Evolutionary conservation across 2,797 vertebrate species (phyloP).

Genomic region (Uromys caudimaculatus): DNA sequence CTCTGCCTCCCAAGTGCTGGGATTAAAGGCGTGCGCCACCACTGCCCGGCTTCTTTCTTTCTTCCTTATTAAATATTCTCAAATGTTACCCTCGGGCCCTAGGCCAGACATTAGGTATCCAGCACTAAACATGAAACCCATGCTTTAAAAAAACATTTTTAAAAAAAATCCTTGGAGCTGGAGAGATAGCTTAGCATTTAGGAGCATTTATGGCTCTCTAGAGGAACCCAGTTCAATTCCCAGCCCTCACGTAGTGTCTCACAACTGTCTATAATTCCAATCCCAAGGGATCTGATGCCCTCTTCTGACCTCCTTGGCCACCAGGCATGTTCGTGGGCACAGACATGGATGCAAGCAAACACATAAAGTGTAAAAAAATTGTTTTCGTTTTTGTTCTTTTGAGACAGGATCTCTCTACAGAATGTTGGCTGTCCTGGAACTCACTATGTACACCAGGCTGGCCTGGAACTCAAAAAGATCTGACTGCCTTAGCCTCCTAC

Average conservation of each 20-base stretch:
- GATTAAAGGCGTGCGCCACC: too few relatives aligned
- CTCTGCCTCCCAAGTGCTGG: too few relatives aligned
- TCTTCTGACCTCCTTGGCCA: background rate
- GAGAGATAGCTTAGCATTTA: background rate
- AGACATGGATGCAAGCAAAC: background rate
- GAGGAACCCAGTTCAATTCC: background rate
- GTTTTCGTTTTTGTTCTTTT: background rate
- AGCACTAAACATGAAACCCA: background rate
- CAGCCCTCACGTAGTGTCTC: background rate
- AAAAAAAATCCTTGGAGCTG: background rate
- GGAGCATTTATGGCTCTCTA: background rate
- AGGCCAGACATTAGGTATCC: background rate
- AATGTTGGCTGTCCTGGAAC: background rate
- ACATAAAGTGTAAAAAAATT: background rate
- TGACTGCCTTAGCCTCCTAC: background rate
- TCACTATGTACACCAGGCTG: background rate
- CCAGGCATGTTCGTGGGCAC: background rate
- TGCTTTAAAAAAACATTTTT: background rate
- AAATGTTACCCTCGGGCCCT: background rate
- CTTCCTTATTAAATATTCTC: background rate
- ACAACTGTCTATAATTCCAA: background rate
- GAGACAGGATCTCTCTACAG: background rate
- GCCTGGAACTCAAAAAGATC: background rate
- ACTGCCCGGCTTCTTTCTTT: background rate
- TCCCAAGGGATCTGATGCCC: background rate